Conservation (phyloP, 2,888 invertebrate genomes). For the Blastobasis adustella region DNA sequence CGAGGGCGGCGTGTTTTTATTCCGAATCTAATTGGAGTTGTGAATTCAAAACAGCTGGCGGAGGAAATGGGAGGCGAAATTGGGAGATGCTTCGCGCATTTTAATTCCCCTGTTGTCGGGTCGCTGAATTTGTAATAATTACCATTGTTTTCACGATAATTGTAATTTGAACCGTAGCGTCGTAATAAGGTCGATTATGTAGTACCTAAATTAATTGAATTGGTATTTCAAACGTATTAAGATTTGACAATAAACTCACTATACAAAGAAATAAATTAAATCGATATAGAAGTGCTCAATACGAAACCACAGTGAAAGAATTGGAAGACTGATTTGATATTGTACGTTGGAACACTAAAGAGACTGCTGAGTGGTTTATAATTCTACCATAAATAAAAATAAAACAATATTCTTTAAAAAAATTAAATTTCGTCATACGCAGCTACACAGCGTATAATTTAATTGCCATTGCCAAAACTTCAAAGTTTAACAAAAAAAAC, state of each 20-base stretch:
- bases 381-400: no score
- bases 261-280: neutral
- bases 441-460: no score
- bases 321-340: constrained; percentile 10
- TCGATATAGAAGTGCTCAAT: constrained; percentile 5
- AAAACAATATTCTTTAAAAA: no score
- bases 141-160: neutral
- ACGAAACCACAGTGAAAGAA: constrained; percentile 3
- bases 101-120: constrained; percentile 31
- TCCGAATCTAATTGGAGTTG: constrained; percentile 34
- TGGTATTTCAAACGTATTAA: no score
- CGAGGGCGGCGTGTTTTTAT: no score
- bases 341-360: neutral
- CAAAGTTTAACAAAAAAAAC: no score
- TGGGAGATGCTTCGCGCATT: constrained; percentile 39
- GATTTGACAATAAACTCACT: no score
- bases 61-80: constrained; percentile 33
- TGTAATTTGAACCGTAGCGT: neutral
- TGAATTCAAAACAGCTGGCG: constrained; percentile 33
- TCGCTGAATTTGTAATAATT: constrained; percentile 14
- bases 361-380: no score
- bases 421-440: no score
- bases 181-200: neutral
- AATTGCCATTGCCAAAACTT: no score
- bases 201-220: constrained; percentile 1